Evolutionary conservation across 2,888 invertebrate species (phyloP), one percentile per base, ranked within the genome.

Genomic region (Oegoconia quadripuncta): DNA sequence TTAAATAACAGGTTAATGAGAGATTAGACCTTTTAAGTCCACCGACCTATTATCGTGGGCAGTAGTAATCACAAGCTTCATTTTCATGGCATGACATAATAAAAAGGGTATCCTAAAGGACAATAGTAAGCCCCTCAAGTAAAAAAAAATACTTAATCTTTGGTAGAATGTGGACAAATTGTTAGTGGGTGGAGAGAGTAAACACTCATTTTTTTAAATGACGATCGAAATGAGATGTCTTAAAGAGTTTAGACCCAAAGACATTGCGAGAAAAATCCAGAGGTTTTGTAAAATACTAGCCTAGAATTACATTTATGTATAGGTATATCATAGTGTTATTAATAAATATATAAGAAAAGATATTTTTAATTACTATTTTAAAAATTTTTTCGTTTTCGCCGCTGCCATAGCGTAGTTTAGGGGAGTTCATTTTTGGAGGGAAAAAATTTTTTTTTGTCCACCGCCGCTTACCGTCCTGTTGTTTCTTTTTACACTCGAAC

Each of bases 321-420:
- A 68, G 64, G 72, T 71, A 75, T 73, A 73, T 60, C 41, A 57
- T 67, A 71, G 70, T 56, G 48, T 63, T 61, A 56, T 68, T 64
- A 51, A 65, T 65, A 67, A 59, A 68, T 70, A 64, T 74, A 74
- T 73, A 60, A 65, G 59, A 68, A 74, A 77, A 75, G 75, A 86
- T 83, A 83, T 86, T 84, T 83, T 84, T 80, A 72, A 74, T 68
- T 71, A 69, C 67, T 52, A 67, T 60, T 67, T 59, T 58, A 59
- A 64, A 52, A 44, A 37, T n/a, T n/a, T n/a, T n/a, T n/a, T n/a
- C n/a, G n/a, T n/a, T n/a, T n/a, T n/a, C n/a, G n/a, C n/a, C 67
- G 77, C 80, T 81, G 82, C 80, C 81, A 80, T 80, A 71, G 74
- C 69, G 57, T 74, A 74, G 70, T 44, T 38, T 51, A 55, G 64